Evolutionary conservation across 2,888 invertebrate genomes (phyloP).

Genomic region (Bombylius major): DNA sequence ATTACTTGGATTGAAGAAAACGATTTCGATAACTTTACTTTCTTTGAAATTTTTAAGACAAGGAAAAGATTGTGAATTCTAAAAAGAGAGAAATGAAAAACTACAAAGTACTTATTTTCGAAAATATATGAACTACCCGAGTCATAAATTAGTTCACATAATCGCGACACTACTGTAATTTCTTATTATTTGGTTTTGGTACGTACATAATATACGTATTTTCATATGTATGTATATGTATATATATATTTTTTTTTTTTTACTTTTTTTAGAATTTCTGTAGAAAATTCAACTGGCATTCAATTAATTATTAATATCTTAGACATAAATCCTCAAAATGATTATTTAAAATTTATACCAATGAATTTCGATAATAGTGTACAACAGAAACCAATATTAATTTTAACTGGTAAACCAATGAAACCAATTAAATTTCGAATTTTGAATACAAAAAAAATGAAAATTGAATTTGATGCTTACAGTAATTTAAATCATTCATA

Average conservation of each 20-base stretch:
- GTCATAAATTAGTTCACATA: too few relatives aligned
- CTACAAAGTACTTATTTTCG: too few relatives aligned
- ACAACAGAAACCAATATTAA: neutral
- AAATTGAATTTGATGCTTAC: slow-evolving; percentile 11
- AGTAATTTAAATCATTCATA: slow-evolving; percentile 7
- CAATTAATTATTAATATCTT: slow-evolving; percentile 14
- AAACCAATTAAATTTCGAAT: slow-evolving; percentile 12
- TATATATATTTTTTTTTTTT: neutral
- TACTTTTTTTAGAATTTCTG: slow-evolving; percentile 8
- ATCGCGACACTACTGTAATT: too few relatives aligned
- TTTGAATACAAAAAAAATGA: slow-evolving; percentile 8
- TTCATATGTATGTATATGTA: too few relatives aligned
- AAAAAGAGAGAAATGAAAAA: too few relatives aligned
- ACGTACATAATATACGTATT: too few relatives aligned
- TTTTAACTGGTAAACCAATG: slow-evolving; percentile 15
- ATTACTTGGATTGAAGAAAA: too few relatives aligned
- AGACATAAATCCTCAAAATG: slow-evolving; percentile 14
- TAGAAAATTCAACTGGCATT: slow-evolving; percentile 12
- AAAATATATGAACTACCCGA: too few relatives aligned
- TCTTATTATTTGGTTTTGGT: too few relatives aligned
- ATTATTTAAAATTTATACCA: slow-evolving; percentile 13
- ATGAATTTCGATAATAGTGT: slow-evolving; percentile 8
- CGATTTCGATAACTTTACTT: too few relatives aligned
- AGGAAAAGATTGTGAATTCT: too few relatives aligned
- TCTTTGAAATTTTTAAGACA: too few relatives aligned